A percentile compares a stretch with the other conserved stretches of the same genome.
These are phyloP conservation scores for Zaprionus vittiger DNA, from an alignment of 1,140 invertebrate species.

Conservation along the genomic window DNA sequence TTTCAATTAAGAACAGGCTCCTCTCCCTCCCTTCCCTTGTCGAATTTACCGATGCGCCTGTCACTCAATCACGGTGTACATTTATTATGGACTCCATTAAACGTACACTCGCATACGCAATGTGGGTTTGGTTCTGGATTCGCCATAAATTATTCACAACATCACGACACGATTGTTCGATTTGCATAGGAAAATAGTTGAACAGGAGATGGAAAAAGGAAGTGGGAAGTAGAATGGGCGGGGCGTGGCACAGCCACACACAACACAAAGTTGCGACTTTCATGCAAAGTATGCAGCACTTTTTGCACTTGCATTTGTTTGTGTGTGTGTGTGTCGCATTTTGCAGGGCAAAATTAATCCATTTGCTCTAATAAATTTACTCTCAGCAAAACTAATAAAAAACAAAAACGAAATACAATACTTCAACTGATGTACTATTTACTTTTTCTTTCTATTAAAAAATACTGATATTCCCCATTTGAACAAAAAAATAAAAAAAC, in stretches of 20 bases:
- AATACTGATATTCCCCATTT: slow-evolving; percentile 30
- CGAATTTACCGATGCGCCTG: slow-evolving; percentile 30
- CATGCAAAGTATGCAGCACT: slow-evolving; percentile 38
- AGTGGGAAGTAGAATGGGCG: not conserved
- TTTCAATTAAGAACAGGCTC: slow-evolving; percentile 62
- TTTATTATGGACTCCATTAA: slow-evolving; percentile 37
- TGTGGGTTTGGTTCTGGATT: slow-evolving; percentile 28
- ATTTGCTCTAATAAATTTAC: slow-evolving; percentile 26
- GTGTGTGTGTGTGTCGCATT: not conserved
- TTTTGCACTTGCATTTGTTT: slow-evolving; percentile 25
- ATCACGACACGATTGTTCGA: slow-evolving; percentile 65
- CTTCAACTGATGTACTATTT: slow-evolving; percentile 72
- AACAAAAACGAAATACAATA: slow-evolving; percentile 40
- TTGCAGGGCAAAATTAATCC: slow-evolving; percentile 32
- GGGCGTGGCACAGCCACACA: not conserved
- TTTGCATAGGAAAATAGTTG: slow-evolving; percentile 65
- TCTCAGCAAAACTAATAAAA: slow-evolving; percentile 28
- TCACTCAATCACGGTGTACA: slow-evolving; percentile 43
- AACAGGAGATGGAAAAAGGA: not conserved
- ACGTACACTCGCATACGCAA: slow-evolving; percentile 10
- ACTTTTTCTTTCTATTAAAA: slow-evolving; percentile 72
- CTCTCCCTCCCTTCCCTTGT: not conserved
- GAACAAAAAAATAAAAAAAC: slow-evolving; percentile 47
- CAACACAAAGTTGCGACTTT: slow-evolving; percentile 27
- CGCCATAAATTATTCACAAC: slow-evolving; percentile 58